These are phyloP conservation scores for Limnephilus marmoratus DNA, from an alignment of 2,888 invertebrate genomes.

Conservation along the genomic window DNA sequence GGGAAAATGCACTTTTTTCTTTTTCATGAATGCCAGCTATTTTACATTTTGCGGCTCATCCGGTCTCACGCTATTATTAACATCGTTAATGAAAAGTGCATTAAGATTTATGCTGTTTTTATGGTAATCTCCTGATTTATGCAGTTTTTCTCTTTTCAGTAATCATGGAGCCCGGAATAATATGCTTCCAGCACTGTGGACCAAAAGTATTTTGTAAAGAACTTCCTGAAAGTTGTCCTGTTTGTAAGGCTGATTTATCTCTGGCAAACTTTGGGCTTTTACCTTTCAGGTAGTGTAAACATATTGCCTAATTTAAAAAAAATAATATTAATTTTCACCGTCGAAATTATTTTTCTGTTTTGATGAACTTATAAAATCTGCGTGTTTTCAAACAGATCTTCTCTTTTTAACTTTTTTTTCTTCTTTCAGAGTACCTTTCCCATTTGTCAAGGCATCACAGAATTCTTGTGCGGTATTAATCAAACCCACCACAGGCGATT, in stretches of 20 bases:
- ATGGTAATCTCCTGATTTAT: neutral
- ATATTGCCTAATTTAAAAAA: neutral
- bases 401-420: neutral
- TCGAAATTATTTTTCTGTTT: neutral
- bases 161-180: conserved; percentile 86
- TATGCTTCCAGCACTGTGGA: conserved; percentile 94
- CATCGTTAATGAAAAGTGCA: neutral
- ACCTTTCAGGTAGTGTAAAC: conserved; percentile 82
- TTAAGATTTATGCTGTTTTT: conserved; percentile 16
- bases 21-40: neutral
- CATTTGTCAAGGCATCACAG: conserved; percentile 89
- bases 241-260: conserved; percentile 82
- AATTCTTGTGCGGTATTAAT: conserved; percentile 90
- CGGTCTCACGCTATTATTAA: conserved; percentile 4
- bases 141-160: conserved; percentile 34
- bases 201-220: conserved; percentile 89
- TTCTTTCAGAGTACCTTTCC: conserved; percentile 86
- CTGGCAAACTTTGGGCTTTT: conserved; percentile 79
- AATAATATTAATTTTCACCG: neutral
- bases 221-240: conserved; percentile 87
- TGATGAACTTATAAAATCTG: neutral
- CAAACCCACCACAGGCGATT: conserved; percentile 92
- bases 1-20: neutral
- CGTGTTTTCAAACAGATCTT: neutral
- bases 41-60: neutral